Conservation (phyloP, 1,140 invertebrate species). For the Oncopodura yosiiana region DNA sequence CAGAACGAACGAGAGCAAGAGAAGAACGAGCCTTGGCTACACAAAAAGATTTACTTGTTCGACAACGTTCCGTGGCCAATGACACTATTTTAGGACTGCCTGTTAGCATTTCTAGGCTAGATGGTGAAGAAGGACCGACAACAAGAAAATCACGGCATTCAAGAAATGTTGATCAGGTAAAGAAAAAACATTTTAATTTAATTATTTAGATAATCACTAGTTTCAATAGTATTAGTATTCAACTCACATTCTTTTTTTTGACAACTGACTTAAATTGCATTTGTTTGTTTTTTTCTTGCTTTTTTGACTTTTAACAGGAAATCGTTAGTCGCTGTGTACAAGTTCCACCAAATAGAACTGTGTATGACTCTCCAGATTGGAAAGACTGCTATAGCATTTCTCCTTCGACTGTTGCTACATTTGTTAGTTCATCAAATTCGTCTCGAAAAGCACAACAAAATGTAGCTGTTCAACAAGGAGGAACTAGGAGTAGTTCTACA, state of each 20-base stretch:
- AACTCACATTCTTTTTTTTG: neutral
- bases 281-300: conserved; percentile 16
- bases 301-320: too few species aligned
- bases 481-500: conserved; percentile 25
- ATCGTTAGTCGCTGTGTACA: conserved; percentile 25
- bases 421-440: too few species aligned
- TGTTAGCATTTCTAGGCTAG: conserved; percentile 25
- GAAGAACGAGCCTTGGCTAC: conserved; percentile 30
- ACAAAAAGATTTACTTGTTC: conserved; percentile 30
- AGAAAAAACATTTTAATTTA: too few species aligned
- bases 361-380: conserved; percentile 26
- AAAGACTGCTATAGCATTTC: conserved; percentile 11
- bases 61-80: conserved; percentile 26
- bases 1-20: conserved; percentile 17
- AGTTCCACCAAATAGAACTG: conserved; percentile 32
- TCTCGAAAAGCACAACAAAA: neutral
- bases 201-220: too few species aligned
- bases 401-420: neutral
- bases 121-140: conserved; percentile 26
- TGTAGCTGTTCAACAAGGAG: conserved; percentile 5
- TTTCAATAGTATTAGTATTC: too few species aligned
- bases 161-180: conserved; percentile 26
- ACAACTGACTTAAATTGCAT: conserved; percentile 2
- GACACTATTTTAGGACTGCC: conserved; percentile 29
- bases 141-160: conserved; percentile 11